Base-by-base conservation (phyloP, 2,888 invertebrate species). In the Noctuana brunneofusca region DNA sequence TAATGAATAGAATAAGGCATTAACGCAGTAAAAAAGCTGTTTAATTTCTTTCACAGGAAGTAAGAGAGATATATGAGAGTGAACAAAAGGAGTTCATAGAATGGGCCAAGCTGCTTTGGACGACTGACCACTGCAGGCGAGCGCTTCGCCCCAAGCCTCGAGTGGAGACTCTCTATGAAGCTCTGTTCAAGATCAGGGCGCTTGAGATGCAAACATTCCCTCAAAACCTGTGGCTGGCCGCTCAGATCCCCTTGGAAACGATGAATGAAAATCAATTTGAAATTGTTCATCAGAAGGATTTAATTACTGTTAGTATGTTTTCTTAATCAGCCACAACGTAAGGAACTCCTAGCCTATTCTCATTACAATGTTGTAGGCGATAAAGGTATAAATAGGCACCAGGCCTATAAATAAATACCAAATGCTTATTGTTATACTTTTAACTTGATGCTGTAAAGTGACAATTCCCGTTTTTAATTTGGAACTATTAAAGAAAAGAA, bases 71-170 rank as follows among this genome's bases (percentile, higher is more conserved):
- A 14, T 90, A 89, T 60, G 64, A 71, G 41, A 75, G 79, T 35
- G 90, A 91, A 66, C 84, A 89, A 65, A 71, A 83, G 58, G 88
- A 86, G 52, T 91, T 71, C 66, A 70, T 71, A 65, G 81, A 81
- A 53, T 91, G 90, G 90, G 88, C 88, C 0, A 86, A 81, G 64
- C 58, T 70, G 0, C 60, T 81, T 0, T 91, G 90, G 90, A 63
- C 69, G 0, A 80, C 67, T 0, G 72, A 68, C 3, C 84, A 88
- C 30, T 87, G 85, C 52, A 71, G 81, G 1, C 70, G 87, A 9
- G 86, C 85, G 0, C 65, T 90, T 1, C 74, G 84, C 0, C 87
- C 89, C 0, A 86, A 83, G 41, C 86, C 84, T 0, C 54, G 65
- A 0, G 69, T 87, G 1, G 89, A 90, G 50, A 68, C 67, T 0